These are phyloP conservation scores for Sebastes wilsoni DNA, from an alignment of 2,797 vertebrate genomes.

Conservation along the genomic window DNA sequence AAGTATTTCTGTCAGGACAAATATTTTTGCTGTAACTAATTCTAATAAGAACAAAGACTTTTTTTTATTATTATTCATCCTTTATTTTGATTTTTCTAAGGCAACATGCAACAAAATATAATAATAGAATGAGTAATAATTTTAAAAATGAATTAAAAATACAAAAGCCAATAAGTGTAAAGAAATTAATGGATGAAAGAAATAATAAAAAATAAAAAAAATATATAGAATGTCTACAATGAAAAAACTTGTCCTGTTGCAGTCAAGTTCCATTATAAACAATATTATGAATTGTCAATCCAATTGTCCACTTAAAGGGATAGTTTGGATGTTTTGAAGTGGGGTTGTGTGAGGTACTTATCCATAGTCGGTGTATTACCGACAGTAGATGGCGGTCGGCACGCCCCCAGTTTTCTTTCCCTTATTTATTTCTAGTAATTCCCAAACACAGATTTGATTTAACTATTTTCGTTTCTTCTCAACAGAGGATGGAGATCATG, in stretches of 20 bases:
- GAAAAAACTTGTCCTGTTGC: too few relatives aligned
- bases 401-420: too few relatives aligned
- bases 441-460: neutral
- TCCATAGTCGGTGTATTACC: neutral
- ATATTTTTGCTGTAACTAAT: neutral
- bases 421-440: neutral
- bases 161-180: neutral
- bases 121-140: neutral
- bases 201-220: neutral
- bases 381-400: too few relatives aligned
- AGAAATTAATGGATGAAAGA: too few relatives aligned
- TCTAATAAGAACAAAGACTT: neutral
- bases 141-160: neutral
- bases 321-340: too few relatives aligned
- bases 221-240: too few relatives aligned
- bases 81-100: neutral
- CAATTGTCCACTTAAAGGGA: neutral
- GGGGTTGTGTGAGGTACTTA: too few relatives aligned
- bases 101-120: neutral
- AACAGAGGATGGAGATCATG: slow-evolving; percentile 94
- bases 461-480: neutral
- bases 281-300: neutral
- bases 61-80: neutral
- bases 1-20: neutral
- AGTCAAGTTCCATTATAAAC: neutral